phyloP scores from a whole-genome alignment of 2,113 vertebrate species.

The Ariopsis seemanni region DNA sequence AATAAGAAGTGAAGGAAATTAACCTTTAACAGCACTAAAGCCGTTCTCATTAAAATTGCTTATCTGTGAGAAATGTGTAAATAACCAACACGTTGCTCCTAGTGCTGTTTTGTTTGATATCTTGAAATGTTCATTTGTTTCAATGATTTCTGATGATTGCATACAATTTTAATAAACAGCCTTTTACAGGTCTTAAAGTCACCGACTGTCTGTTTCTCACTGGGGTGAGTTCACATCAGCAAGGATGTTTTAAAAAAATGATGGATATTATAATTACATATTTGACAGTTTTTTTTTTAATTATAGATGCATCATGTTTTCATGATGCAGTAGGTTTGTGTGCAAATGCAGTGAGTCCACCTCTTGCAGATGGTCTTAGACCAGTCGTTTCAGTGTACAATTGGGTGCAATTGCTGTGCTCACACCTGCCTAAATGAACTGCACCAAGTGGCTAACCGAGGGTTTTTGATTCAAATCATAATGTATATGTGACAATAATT shows the following conservation, averaged over 20 bases:
- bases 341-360: not conserved
- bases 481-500: not conserved
- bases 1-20: slow-evolving; percentile 31
- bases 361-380: not conserved
- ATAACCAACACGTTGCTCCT: not conserved
- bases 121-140: not conserved
- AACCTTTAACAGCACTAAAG: slow-evolving; percentile 28
- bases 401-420: not conserved
- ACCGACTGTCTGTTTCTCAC: not conserved
- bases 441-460: not conserved
- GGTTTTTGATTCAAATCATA: not conserved
- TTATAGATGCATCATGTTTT: not conserved
- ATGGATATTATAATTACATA: not conserved
- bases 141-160: not conserved
- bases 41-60: slow-evolving; percentile 5
- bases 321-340: not conserved
- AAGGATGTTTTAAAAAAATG: not conserved
- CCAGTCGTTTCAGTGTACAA: not conserved
- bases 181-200: not conserved
- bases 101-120: not conserved
- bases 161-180: not conserved
- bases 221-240: not conserved
- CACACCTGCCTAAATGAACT: slow-evolving; percentile 5
- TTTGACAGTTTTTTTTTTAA: not conserved
- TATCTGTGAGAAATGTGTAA: slow-evolving; percentile 12